A percentile compares a stretch with the other conserved stretches of the same genome.
phyloP scores from a whole-genome alignment of 2,888 invertebrate genomes.

The Heliconius erato region DNA sequence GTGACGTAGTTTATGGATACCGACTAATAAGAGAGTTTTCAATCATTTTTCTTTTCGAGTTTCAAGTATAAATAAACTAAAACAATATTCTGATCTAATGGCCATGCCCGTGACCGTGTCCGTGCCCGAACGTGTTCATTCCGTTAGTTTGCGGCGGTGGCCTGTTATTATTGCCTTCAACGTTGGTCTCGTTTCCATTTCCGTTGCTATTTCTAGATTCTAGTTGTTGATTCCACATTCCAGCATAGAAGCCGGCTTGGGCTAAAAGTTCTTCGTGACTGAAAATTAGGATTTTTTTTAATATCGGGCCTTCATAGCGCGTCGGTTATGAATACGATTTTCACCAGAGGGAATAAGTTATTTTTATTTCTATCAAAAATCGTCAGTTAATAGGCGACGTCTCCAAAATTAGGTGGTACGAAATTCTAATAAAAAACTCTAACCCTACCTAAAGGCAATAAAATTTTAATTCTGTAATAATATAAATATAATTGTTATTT shows the following conservation, averaged over 20 bases:
- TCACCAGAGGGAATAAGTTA: neutral
- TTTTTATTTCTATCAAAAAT: neutral
- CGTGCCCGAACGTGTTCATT: slow-evolving; percentile 57
- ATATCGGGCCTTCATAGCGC: too few species aligned
- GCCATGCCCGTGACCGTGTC: slow-evolving; percentile 59
- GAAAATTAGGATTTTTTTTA: slow-evolving; percentile 58
- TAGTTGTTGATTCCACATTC: slow-evolving; percentile 97
- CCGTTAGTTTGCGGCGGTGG: slow-evolving; percentile 55
- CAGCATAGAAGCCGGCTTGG: slow-evolving; percentile 91
- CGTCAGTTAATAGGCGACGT: neutral
- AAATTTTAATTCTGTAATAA: too few species aligned
- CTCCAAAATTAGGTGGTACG: neutral
- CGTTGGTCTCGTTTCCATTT: slow-evolving; percentile 57
- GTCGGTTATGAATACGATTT: neutral
- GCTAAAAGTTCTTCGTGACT: slow-evolving; percentile 91
- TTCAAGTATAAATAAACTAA: neutral
- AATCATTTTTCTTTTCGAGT: neutral
- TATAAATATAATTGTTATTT: too few species aligned
- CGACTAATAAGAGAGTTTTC: neutral
- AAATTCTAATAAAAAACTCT: too few species aligned
- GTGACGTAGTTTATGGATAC: neutral
- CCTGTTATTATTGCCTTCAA: slow-evolving; percentile 55
- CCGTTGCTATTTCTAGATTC: slow-evolving; percentile 81
- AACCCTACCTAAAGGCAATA: too few species aligned
- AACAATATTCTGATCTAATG: slow-evolving; percentile 50